Base-by-base conservation (phyloP, 2,888 invertebrate genomes). In the Gryllus longicercus region DNA sequence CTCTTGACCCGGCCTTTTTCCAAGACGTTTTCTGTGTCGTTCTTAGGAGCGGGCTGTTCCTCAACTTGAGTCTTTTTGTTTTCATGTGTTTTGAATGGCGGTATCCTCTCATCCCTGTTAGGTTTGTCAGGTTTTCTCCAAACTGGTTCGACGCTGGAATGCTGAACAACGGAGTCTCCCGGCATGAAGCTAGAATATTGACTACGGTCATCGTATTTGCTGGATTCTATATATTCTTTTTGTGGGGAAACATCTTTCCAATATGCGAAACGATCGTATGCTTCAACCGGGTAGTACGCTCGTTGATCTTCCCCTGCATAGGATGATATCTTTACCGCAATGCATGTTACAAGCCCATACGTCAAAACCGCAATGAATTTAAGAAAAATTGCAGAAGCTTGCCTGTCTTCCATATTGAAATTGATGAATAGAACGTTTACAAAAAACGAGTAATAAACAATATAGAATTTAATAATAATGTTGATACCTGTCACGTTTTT, bases 41-140 rank as follows among this genome's bases (percentile, higher is more conserved):
- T 63, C 63, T 63, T 63, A 63, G 14, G 10, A 38, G 8, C 38
- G 14, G 63, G 16, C 14, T 14, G n/a, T 63, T 63, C 63, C n/a
- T 18, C 63, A 63, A 63, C 14, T 63, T 14, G 63, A 63, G 63
- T 63, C 63, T 63, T 63, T 63, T 63, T 63, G n/a, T 63, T 63
- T 63, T 63, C 63, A n/a, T 63, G n/a, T 63, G 63, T 18, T n/a
- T 63, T 63, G 63, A 63, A 63, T 63, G 63, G 63, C 4, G n/a
- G 63, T 63, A 63, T n/a, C 63, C 63, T n/a, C 3, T 63, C 63
- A n/a, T 63, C n/a, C 8, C 63, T 63, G 63, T 63, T 14, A 63
- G 63, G 63, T 63, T 63, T 63, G n/a, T 63, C 63, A 14, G 63
- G 63, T 63, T 63, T 63, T 63, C 63, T 63, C 63, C 63, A 63